phyloP scores from a whole-genome alignment of 2,113 vertebrate species.

The Eulacestoma nigropectus region DNA sequence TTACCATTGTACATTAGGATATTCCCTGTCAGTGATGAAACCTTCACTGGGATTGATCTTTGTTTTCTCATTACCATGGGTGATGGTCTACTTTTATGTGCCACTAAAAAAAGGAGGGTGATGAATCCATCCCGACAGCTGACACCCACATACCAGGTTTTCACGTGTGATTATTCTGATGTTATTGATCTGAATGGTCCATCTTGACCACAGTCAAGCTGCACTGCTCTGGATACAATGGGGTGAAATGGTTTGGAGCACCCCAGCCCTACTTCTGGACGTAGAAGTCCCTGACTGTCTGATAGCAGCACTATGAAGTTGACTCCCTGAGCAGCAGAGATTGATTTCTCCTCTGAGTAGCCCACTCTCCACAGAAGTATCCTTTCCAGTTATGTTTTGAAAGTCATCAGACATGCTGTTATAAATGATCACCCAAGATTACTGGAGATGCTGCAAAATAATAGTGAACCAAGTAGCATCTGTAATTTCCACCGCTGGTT shows the following conservation, averaged over 20 bases:
- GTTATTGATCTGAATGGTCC: not conserved
- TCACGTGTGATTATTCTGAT: not conserved
- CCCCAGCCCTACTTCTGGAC: slow-evolving; percentile 40
- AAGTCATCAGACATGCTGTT: slow-evolving; percentile 78
- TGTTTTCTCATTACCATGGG: not conserved
- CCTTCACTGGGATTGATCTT: not conserved
- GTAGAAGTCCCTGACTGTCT: slow-evolving; percentile 57
- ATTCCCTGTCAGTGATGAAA: not conserved
- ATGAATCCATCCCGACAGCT: not conserved
- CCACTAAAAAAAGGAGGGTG: not conserved
- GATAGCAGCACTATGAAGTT: slow-evolving; percentile 44
- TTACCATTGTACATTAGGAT: not conserved
- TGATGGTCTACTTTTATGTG: not conserved
- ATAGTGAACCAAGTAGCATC: slow-evolving; percentile 72
- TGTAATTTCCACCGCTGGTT: slow-evolving; percentile 77
- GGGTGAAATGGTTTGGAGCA: not conserved
- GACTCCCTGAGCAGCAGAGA: slow-evolving; percentile 65
- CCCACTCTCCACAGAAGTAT: slow-evolving; percentile 71
- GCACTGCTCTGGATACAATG: not conserved
- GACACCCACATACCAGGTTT: not conserved
- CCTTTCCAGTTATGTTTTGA: slow-evolving; percentile 75
- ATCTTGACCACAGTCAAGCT: not conserved
- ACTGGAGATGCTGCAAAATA: slow-evolving; percentile 77
- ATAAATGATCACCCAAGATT: slow-evolving; percentile 77
- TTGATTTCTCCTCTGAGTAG: slow-evolving; percentile 74